Evolutionary conservation across 2,888 invertebrate species (phyloP), one percentile per base, ranked within the genome.

Genomic region (Operophtera brumata): DNA sequence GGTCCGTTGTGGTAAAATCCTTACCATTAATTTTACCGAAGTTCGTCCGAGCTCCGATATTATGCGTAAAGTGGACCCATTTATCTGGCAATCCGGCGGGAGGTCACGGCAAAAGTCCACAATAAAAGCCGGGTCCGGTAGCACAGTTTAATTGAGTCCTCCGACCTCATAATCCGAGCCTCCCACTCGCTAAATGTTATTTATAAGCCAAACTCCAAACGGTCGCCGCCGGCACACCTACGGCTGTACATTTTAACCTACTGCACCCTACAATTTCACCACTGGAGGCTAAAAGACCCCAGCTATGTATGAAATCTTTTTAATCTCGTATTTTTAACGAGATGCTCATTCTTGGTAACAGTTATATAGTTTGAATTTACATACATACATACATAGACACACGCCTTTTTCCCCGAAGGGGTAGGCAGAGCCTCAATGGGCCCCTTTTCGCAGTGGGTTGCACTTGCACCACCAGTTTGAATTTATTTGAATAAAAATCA

Each of bases 111-210:
- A 78, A 84, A 84, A 86, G 86, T 87, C 82, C 85, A 85, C 85
- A 86, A 84, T 85, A 84, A 86, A 86, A 84, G 80, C 82, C 73
- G 84, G 86, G 82, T 81, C 84, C 86, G 80, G 86, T 81, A 85
- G 86, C 86, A 79, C 84, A 78, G 80, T 88, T 89, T 89, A 89
- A 89, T 89, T 88, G 88, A 89, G 86, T 89, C 86, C 86, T 85
- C 80, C 85, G 84, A 88, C 88, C 88, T 88, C 86, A 88, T 88
- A 88, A 88, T 86, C 86, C 84, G 77, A 63, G 69, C 78, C 78
- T 75, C 79, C 76, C 80, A 78, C 78, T 75, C 84, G 82, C 84
- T 84, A 83, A 86, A 85, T 86, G 86, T 87, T 88, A 88, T 88
- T 88, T 88, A 87, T 86, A 86, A 84, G 80, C 81, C 80, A 74